Conservation (phyloP, 1,140 invertebrate species). For the Hirudo medicinalis region DNA sequence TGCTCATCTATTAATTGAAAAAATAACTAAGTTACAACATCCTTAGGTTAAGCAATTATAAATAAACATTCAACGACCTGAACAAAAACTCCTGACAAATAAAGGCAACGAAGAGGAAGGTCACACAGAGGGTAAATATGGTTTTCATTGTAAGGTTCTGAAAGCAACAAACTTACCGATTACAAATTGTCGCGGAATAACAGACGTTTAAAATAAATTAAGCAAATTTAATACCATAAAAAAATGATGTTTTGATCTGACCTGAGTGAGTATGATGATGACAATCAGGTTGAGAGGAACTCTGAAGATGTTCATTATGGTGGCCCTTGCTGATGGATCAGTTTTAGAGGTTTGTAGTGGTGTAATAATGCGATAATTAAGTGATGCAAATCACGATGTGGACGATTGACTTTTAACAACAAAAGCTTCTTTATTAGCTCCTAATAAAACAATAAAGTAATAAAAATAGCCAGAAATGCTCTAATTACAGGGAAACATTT, state of each 20-base stretch:
- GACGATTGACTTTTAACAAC: no score
- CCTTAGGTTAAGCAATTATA: no score
- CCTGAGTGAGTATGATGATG: constrained; percentile 36
- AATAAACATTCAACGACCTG: constrained; percentile 24
- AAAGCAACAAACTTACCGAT: background rate
- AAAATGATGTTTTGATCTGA: constrained; percentile 22
- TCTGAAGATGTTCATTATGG: constrained; percentile 41
- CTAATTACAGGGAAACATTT: no score
- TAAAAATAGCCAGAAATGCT: no score
- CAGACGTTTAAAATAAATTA: background rate
- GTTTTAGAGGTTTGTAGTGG: background rate
- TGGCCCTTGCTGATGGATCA: constrained; percentile 33
- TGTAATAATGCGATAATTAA: no score
- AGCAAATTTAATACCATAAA: background rate
- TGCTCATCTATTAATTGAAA: no score
- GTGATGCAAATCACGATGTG: no score
- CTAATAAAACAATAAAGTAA: no score
- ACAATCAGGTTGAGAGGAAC: constrained; percentile 41
- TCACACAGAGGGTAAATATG: constrained; percentile 36
- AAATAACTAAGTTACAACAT: no score
- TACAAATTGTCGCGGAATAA: background rate
- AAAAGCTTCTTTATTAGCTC: no score
- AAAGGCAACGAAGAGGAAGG: constrained; percentile 32
- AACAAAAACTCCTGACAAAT: constrained; percentile 34
- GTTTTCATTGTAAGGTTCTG: constrained; percentile 14